Base-by-base conservation (phyloP, 2,797 vertebrate genomes). In the Rhinichthys osculus region DNA sequence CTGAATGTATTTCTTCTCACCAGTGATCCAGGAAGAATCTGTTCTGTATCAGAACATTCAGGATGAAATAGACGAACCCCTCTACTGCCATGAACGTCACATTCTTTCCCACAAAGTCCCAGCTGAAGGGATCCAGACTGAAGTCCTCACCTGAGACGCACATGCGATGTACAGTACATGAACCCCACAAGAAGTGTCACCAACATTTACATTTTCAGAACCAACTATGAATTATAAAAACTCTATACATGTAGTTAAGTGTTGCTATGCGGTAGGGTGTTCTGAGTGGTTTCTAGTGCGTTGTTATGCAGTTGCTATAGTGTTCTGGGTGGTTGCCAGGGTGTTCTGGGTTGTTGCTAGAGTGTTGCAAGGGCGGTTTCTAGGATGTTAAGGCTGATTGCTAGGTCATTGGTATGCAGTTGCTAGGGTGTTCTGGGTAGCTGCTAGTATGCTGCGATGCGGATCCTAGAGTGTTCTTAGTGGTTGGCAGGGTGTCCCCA, bases 41-140 rank as follows among this genome's bases (percentile, higher is more conserved):
- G 81, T 95, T 94, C 89, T 99, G 97, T 87, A 96, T 91, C 57
- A 98, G 90, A 79, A 99, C 94, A 84, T 96, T 98, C 40, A 99
- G 86, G 85, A 92, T 87, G 92, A 97, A 97, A 92, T 97, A 99
- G 2, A 93, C 80, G 21, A 97, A 90, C 35, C 98, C 98, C 90
- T 99, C 96, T 1, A 93, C 44, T 7, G 95, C 94, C 97, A 99
- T 96, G 91, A 94, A 98, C 85, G 93, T 89, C 52, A 99, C 87
- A 83, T 98, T 97, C 92, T 96, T 98, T 88, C 98, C 98, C 83
- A 97, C 89, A 80, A 97, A 97, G 85, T 98, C 91, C 98, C 98
- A 99, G 79, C 93, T 92, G 88, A 97, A 99, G 0, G 97, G 98
- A 89, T 97, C 92, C 79, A 95, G 92, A 89, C 94, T 91, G 78